These are phyloP conservation scores for Himantopus leucocephalus DNA, from an alignment of 2,113 vertebrate species.

Conservation along the genomic window DNA sequence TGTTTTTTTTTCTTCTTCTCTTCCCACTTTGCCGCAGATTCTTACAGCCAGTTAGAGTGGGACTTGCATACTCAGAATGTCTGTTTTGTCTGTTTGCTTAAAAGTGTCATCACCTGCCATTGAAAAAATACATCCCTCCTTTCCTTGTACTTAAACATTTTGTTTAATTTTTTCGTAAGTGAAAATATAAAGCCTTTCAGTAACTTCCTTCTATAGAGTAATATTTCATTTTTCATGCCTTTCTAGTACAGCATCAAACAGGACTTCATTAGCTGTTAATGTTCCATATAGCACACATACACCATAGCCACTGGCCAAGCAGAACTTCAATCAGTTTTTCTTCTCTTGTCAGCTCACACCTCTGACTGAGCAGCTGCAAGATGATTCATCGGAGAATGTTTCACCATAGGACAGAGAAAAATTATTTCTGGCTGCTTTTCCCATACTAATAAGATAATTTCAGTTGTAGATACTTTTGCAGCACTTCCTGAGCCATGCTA, in stretches of 20 bases:
- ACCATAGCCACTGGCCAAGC: conserved; percentile 34
- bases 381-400: conserved; percentile 40
- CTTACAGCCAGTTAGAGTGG: background rate
- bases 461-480: conserved; percentile 16
- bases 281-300: background rate
- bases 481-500: background rate
- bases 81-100: background rate
- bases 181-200: background rate
- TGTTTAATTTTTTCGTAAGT: background rate
- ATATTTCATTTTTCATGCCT: background rate
- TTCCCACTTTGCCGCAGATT: background rate
- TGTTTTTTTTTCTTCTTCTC: background rate
- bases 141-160: background rate
- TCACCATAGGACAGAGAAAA: conserved; percentile 10
- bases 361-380: conserved; percentile 50
- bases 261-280: conserved; percentile 34
- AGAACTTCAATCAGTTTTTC: conserved; percentile 52
- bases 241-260: conserved; percentile 17
- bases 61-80: background rate
- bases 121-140: background rate
- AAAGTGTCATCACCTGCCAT: background rate
- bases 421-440: conserved; percentile 40
- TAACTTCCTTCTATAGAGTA: background rate
- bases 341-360: conserved; percentile 45
- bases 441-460: conserved; percentile 45